phyloP scores from a whole-genome alignment of 2,888 invertebrate species.

The Dichetophora obliterata region DNA sequence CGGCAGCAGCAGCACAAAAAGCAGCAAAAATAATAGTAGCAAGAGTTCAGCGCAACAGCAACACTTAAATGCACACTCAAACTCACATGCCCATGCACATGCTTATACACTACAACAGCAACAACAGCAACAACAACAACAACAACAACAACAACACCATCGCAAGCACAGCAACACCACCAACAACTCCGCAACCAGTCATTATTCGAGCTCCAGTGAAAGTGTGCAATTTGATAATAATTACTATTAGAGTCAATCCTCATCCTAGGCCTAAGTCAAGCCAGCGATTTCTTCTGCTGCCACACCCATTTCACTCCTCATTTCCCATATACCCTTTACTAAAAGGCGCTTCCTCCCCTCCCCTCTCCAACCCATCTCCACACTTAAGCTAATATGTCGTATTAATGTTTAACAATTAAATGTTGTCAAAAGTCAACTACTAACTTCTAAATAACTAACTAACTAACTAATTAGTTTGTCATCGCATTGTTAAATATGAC shows the following conservation, averaged over 20 bases:
- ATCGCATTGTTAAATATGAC: not conserved
- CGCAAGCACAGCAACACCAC: conserved; percentile 51
- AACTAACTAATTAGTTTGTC: not conserved
- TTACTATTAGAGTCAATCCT: conserved; percentile 48
- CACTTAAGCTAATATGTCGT: not conserved
- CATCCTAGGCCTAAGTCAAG: not conserved
- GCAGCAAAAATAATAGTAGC: conserved; percentile 26
- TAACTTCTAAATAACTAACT: not conserved
- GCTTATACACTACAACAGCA: conserved; percentile 27
- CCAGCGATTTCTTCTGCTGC: too few species aligned
- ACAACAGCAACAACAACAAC: conserved; percentile 49
- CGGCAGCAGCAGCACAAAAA: conserved; percentile 36
- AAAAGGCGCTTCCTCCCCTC: not conserved
- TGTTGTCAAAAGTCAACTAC: not conserved
- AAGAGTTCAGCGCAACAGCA: conserved; percentile 27
- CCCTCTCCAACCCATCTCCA: not conserved
- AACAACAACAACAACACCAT: conserved; percentile 49
- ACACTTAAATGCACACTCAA: conserved; percentile 47
- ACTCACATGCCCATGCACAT: conserved; percentile 15
- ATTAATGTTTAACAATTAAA: not conserved
- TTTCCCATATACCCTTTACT: too few species aligned
- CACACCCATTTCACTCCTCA: too few species aligned
- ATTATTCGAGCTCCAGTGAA: conserved; percentile 66
- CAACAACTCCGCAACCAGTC: conserved; percentile 45
- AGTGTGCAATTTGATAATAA: conserved; percentile 67